phyloP scores from a whole-genome alignment of 1,140 invertebrate genomes.

The Zelostemma sp. region DNA sequence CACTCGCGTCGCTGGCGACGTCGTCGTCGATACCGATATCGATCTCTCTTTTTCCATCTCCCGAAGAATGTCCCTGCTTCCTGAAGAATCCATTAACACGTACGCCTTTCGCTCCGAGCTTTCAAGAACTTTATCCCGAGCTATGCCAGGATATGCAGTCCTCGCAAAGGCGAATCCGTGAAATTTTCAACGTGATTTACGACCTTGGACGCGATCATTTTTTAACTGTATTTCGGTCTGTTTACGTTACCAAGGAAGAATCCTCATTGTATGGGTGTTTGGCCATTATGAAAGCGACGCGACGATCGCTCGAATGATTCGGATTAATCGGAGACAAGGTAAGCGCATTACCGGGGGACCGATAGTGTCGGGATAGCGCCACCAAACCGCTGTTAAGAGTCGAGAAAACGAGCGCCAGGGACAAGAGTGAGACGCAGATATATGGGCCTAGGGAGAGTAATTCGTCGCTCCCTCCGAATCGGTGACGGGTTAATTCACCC shows the following conservation, averaged over 20 bases:
- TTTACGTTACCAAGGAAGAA: too few species aligned
- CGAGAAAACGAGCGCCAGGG: constrained; percentile 36
- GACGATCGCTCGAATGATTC: constrained; percentile 41
- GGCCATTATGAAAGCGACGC: constrained; percentile 21
- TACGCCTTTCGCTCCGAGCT: too few species aligned
- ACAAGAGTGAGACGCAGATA: constrained; percentile 28
- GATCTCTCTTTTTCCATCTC: not conserved
- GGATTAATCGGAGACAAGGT: constrained; percentile 68
- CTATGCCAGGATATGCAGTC: too few species aligned
- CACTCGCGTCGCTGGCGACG: constrained; percentile 30
- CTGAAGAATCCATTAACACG: not conserved
- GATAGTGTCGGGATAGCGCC: constrained; percentile 54
- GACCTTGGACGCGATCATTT: too few species aligned
- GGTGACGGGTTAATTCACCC: constrained; percentile 67
- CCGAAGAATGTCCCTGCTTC: constrained; percentile 2
- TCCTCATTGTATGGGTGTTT: constrained; percentile 3
- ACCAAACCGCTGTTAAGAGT: constrained; percentile 58
- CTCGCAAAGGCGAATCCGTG: too few species aligned
- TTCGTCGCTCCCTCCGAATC: constrained; percentile 56
- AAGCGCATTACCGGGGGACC: constrained; percentile 62
- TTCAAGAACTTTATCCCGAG: too few species aligned
- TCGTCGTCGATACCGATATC: not conserved
- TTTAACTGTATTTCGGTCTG: too few species aligned
- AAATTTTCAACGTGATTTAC: too few species aligned
- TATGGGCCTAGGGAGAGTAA: constrained; percentile 44